phyloP scores from a whole-genome alignment of 2,113 vertebrate genomes.

The Progne subis region DNA sequence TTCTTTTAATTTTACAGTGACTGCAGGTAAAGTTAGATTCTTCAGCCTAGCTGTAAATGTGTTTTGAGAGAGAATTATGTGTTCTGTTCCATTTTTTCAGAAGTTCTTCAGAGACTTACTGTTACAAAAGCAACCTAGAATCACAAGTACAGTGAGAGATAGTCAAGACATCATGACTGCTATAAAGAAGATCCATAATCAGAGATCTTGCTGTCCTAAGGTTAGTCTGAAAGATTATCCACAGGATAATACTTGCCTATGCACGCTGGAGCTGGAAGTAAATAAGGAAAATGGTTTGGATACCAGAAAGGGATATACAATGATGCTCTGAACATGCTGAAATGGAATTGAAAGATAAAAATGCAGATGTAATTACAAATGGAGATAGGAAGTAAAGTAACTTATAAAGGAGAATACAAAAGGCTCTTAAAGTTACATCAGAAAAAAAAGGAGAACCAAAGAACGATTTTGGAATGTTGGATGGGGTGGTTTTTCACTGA shows the following conservation, averaged over 20 bases:
- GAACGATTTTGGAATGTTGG: background rate
- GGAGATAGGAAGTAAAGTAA: background rate
- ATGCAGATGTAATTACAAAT: background rate
- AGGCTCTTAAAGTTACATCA: background rate
- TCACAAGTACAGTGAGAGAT: background rate
- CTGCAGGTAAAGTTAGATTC: background rate
- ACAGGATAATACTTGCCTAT: background rate
- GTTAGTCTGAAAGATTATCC: background rate
- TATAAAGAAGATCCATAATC: background rate
- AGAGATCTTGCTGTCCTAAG: background rate
- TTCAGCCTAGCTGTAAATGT: background rate
- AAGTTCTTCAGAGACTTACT: background rate
- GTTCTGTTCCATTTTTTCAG: background rate
- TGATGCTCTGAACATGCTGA: background rate
- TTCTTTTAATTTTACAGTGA: slow-evolving; percentile 14
- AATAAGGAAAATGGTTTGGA: background rate
- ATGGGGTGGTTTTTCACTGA: background rate
- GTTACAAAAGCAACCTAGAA: background rate
- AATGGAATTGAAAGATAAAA: background rate
- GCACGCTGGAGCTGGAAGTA: background rate
- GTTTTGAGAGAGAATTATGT: background rate
- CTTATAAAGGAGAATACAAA: background rate
- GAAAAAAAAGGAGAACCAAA: background rate
- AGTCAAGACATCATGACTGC: background rate
- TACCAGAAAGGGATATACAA: background rate